Base-by-base conservation (phyloP, 2,888 invertebrate genomes). In the Exocentrus adspersus region DNA sequence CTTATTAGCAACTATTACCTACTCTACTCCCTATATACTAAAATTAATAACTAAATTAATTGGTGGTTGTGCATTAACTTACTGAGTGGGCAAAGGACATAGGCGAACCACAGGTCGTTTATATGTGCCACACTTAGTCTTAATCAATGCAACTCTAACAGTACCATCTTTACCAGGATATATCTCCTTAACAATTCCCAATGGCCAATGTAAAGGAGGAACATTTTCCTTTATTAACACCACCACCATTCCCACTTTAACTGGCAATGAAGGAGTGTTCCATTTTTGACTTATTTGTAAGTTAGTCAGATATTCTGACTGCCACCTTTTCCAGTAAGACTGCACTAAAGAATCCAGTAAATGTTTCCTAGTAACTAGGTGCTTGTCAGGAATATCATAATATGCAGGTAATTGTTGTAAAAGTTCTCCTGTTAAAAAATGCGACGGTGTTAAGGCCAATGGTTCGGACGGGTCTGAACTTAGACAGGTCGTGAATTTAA, bases 401-500 rank as follows among this genome's bases (percentile, higher is more conserved):
- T n/a, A 30, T 30, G 30, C n/a, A n/a, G n/a, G 30, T 6, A 30
- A 30, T 2, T 30, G n/a, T 30, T 30, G 7, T 6, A 30, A 30
- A 30, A n/a, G 30, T 6, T 30, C 30, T 3, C 30, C 30, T 10
- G 30, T 30, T 6, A 30, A 30, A 30, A 30, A 30, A 30, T 30
- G 30, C n/a, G 30, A 30, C 2, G 30, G 30, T 6, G 66, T 69
- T 1, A 72, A 59, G 5, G 61, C 60, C 17, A 46, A 45, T 20
- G 61, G 51, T 51, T 60, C 60, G 20, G 37, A 30, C 14, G 43
- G 32, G 12, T 59, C 63, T 7, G 37, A 58, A 58, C 24, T 63
- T 1, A 69, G n/a, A 5, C 69, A 6, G 73, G 71, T 28, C 71
- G 42, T 7, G 68, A 71, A 60, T 75, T 74, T 6, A 73, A 48